A percentile compares a stretch with the other conserved stretches of the same genome.
Conservation (phyloP, 2,797 vertebrate species). For the Myripristis murdjan region DNA sequence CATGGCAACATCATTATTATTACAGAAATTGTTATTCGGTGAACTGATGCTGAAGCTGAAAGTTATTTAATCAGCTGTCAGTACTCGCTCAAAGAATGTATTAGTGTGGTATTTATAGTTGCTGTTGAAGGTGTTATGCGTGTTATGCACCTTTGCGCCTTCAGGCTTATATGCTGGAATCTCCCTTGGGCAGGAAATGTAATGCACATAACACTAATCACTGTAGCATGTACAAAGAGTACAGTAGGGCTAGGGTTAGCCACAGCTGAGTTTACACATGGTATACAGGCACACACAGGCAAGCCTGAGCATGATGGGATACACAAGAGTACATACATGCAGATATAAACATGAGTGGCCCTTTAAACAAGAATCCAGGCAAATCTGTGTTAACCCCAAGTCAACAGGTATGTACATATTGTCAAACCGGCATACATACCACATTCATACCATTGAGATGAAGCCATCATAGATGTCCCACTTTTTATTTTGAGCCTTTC, state of each 20-base stretch:
- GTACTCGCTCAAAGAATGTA: not conserved
- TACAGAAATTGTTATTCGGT: not conserved
- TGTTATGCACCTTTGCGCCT: not conserved
- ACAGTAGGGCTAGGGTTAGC: slow-evolving; percentile 37
- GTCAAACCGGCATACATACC: not conserved
- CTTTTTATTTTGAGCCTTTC: not conserved
- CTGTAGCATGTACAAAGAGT: slow-evolving; percentile 30
- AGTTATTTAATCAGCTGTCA: not conserved
- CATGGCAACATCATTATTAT: not conserved
- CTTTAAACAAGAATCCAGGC: not conserved
- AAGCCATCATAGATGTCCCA: not conserved
- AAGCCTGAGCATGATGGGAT: not conserved
- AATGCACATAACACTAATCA: slow-evolving; percentile 42
- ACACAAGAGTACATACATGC: not conserved
- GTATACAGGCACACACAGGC: slow-evolving; percentile 4
- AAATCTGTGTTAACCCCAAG: not conserved
- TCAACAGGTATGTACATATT: not conserved
- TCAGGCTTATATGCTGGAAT: slow-evolving; percentile 19
- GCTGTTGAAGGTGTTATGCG: slow-evolving; percentile 9
- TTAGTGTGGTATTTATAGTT: not conserved
- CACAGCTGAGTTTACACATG: slow-evolving; percentile 24
- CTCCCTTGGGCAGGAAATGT: slow-evolving; percentile 28
- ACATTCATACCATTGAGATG: not conserved
- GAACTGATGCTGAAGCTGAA: not conserved
- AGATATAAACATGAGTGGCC: not conserved